Conservation (phyloP, 2,113 vertebrate genomes). For the Oncorhynchus nerka region DNA sequence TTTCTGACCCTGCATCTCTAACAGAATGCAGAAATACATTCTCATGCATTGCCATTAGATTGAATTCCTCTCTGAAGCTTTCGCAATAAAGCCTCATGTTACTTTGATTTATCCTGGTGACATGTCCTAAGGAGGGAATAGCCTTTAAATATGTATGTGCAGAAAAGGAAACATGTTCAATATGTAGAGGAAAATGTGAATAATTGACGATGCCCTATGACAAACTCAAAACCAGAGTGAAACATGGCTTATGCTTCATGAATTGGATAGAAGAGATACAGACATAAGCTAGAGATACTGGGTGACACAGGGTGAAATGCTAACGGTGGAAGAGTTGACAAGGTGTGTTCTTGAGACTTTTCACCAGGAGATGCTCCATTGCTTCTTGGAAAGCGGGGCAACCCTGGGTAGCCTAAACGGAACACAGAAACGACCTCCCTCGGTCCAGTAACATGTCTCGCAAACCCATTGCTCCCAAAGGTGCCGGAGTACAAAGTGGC, state of each 20-base stretch:
- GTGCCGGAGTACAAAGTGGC: constrained; percentile 44
- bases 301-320: constrained; percentile 27
- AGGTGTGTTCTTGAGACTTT: constrained; percentile 2
- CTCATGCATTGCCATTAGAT: constrained; percentile 25
- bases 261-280: constrained; percentile 11
- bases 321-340: neutral
- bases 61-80: constrained; percentile 37
- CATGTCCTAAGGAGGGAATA: constrained; percentile 51
- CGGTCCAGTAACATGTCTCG: neutral
- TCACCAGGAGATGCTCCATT: neutral
- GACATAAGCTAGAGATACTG: no score
- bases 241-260: constrained; percentile 21
- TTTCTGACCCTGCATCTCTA: no score
- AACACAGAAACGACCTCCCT: neutral
- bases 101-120: constrained; percentile 67
- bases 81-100: constrained; percentile 43
- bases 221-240: constrained; percentile 54
- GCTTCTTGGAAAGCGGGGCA: neutral
- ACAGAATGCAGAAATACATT: neutral
- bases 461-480: constrained; percentile 12
- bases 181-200: constrained; percentile 70
- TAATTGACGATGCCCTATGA: constrained; percentile 67
- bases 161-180: constrained; percentile 76
- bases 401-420: neutral
- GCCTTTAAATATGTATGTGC: constrained; percentile 65